Evolutionary conservation across 2,797 vertebrate genomes (phyloP), one percentile per base, ranked within the genome.

Genomic region (Anabacerthia variegaticeps): DNA sequence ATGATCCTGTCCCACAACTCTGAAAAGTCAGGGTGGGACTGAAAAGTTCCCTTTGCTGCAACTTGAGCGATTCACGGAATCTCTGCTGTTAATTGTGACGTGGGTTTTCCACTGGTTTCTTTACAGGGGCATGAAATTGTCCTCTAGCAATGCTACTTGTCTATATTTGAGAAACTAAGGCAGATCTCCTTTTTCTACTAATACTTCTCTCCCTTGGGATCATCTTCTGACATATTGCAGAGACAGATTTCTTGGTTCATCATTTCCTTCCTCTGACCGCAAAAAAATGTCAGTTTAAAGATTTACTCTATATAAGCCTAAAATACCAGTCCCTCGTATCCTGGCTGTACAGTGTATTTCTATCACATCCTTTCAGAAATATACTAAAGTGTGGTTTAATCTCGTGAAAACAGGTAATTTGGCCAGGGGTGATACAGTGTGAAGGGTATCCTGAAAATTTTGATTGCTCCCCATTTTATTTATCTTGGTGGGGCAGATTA

Each of bases 401-500:
- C 85, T 95, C n/a, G 4, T 83, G 80, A 71, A 89, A 96, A 87
- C 61, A 80, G 83, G 88, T 89, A 87, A 92, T 95, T 93, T 96
- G 83, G 67, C 80, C 90, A 83, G 26, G 48, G 62, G 71, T 91
- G 80, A 91, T 85, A 88, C 23, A 78, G 46, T 91, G 68, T 87
- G 65, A 94, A 89, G 56, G n/a, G 48, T 92, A 93, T 92, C 62
- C 92, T 79, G 67, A 89, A 95, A 93, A 85, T 89, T 75, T 34
- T 34, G 88, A 92, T 96, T 90, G 49, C n/a, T 85, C 55, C 81
- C 28, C 7, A 68, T 83, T 79, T 61, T 92, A 88, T 94, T 95
- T 93, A 92, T 91, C 85, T 76, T 95, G 71, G 59, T 95, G 85
- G 74, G 82, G 65, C 88, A 96, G 89, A 95, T 95, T 92, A 93